Base-by-base conservation (phyloP, 2,797 vertebrate genomes). In the Loris lydekkerianus region DNA sequence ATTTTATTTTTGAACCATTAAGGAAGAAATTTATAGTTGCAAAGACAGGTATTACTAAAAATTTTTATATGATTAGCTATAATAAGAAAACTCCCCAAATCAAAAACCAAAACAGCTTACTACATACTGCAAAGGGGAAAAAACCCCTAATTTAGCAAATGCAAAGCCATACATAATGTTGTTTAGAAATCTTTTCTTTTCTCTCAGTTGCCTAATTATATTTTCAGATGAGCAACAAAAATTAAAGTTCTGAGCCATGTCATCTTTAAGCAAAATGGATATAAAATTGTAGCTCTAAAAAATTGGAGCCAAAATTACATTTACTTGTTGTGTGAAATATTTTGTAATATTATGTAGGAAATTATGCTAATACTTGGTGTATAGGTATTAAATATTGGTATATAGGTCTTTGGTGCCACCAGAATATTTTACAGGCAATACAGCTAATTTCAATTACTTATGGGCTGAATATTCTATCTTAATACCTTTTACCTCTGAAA, bases 201-300 rank as follows among this genome's bases (percentile, higher is more conserved):
- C 31, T 63, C 53, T 14, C 0, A 23, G 27, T 58, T 80, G 20
- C 80, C 37, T 84, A 7, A 61, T 85, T 90, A 63, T 70, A 90
- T 0, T 0, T 92, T 93, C 93, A 88, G 89, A 76, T 43, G 46
- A 61, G 37, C 49, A 87, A 89, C 43, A 93, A 70, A 89, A 87
- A 94, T 91, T 86, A 95, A 96, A 93, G 85, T 37, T 40, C 40
- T n/a, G 23, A 84, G 46, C 18, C 67, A 73, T 69, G 93, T 73
- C 29, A 85, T 65, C 72, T 90, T 94, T 87, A 88, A 93, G 85
- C 89, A 93, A 95, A 95, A 90, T 86, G 92, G 87, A 72, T 82
- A 37, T 43, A 81, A 43, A 91, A 88, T 34, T 86, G 65, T 53
- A 85, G 63, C 29, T 83, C 86, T 14, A 87, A 77, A 69, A 93